These are phyloP conservation scores for Harpagus bidentatus DNA, from an alignment of 2,113 vertebrate species.

Conservation along the genomic window DNA sequence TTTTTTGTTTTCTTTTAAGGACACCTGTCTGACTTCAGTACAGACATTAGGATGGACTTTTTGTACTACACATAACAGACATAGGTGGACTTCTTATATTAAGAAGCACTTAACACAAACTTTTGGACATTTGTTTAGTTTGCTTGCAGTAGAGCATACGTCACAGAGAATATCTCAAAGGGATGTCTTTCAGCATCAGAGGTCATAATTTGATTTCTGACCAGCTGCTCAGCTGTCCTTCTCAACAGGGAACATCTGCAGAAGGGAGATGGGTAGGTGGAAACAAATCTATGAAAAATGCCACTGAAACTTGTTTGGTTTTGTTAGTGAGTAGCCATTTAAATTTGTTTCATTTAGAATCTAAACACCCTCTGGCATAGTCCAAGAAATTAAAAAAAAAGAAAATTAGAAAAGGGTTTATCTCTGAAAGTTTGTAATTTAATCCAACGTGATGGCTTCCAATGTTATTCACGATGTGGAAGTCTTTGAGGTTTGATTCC, in stretches of 20 bases:
- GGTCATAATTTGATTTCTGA: not conserved
- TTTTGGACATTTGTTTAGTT: not conserved
- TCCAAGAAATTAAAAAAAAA: not conserved
- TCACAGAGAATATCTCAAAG: not conserved
- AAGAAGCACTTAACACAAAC: not conserved
- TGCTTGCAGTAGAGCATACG: not conserved
- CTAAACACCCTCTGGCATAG: not conserved
- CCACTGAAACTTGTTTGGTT: not conserved
- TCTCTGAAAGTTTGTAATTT: not conserved
- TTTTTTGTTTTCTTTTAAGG: not conserved
- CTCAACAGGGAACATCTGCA: not conserved
- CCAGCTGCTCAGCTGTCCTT: not conserved
- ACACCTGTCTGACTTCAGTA: not conserved
- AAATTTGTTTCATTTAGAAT: not conserved
- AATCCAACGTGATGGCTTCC: not conserved
- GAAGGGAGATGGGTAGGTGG: not conserved
- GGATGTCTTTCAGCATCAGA: not conserved
- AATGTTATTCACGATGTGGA: not conserved
- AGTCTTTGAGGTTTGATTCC: not conserved
- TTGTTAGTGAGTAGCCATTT: not conserved
- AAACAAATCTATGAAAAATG: not conserved
- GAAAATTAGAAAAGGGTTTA: fast-evolving
- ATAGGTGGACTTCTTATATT: not conserved
- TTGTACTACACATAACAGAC: not conserved
- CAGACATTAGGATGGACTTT: not conserved